Base-by-base conservation (phyloP, 2,888 invertebrate species). In the Perizoma flavofasciatum region DNA sequence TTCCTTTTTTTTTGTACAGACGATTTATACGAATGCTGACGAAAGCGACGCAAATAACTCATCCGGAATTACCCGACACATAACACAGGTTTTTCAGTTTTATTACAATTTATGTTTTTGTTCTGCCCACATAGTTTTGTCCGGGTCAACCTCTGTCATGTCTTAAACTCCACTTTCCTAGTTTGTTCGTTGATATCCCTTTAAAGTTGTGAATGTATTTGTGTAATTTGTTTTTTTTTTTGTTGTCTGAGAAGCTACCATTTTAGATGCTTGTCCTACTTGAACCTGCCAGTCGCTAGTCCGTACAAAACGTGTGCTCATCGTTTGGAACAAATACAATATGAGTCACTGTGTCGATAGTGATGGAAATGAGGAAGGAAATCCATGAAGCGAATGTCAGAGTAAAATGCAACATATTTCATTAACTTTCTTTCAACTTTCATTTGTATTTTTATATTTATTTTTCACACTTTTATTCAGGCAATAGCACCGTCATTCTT, bases 21-120 rank as follows among this genome's bases (percentile, higher is more conserved):
- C 84, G 86, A 88, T 72, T 82, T 89, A 80, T 83, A 79, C 79
- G 84, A 88, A 82, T 85, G 89, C 88, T 89, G 91, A 89, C 82
- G 75, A 80, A 81, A 71, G 78, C 70, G 71, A 70, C 74, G 71
- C 75, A 72, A 77, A 75, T 86, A 79, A 78, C 77, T 73, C 77
- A 74, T 73, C 79, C 77, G 85, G 87, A 77, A 73, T 74, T 80
- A 73, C 71, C 78, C 71, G 71, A 81, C 79, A 72, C 73, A 44
- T 5, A 71, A 73, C 71, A 74, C 79, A 87, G 86, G 85, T 86
- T 86, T 81, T 73, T 63, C 58, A 50, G 65, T 69, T 62, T 59
- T 40, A 55, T 54, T 67, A 67, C 22, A 39, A 54, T 58, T 63
- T 62, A 46, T 66, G 47, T 51, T 61, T 62, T 55, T 66, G 59